Evolutionary conservation across 1,140 invertebrate genomes (phyloP), one percentile per base, ranked within the genome.

Genomic region (Atta colombica): DNA sequence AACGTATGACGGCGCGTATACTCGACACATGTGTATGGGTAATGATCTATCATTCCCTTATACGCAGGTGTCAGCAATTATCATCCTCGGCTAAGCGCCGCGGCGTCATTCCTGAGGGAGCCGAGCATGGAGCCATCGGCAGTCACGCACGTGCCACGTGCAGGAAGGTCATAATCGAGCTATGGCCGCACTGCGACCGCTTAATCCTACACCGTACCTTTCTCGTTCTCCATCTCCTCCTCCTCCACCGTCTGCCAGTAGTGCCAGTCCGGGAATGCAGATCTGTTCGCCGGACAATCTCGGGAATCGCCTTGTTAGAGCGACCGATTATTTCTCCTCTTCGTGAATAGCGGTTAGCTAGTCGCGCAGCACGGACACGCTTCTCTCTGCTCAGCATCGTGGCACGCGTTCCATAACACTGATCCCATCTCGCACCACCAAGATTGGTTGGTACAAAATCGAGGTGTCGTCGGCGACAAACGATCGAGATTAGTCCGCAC

Each of bases 41-140:
- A 89, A 89, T 77, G 85, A 90, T 88, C 89, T 68, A 85, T 88
- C 89, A 58, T 88, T 87, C 81, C 86, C 77, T 88, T 77, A 69
- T 69, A 63, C 77, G 89, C 89, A 88, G 77, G 81, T 90, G 89
- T 88, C 89, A 86, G 89, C 89, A 82, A 90, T 90, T 90, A 90
- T 90, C 87, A 88, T 86, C 87, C 81, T 86, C 58, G 68, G 77
- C 69, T 81, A 88, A 82, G 85, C 78, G 81, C 81, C 72, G 77
- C 63, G 81, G 87, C 89, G 81, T 90, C 86, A 61, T 89, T 89
- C 85, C 88, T 85, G 18, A 86, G 88, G 86, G 77, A 88, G 68
- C 68, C 21, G 25, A 31, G 16, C 65, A 21, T n/a, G 14, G 51
- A 63, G 12, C 71, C 8, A 55, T 63, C 58, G 16, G 75, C 63